phyloP scores from a whole-genome alignment of 2,797 vertebrate genomes.

The Hippopotamyrus pictus region DNA sequence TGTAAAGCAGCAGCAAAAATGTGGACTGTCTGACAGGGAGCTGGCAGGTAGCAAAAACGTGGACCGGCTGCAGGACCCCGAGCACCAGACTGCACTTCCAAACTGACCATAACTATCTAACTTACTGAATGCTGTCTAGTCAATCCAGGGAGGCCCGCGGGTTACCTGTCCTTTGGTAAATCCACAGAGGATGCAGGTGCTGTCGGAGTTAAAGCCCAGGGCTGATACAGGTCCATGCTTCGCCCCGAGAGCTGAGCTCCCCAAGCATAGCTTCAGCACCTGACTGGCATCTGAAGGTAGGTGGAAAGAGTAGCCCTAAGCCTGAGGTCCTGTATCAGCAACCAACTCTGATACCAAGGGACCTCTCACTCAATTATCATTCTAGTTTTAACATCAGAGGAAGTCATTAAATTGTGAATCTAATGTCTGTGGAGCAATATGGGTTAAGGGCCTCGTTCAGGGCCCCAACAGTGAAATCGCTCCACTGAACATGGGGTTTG shows the following conservation, averaged over 20 bases:
- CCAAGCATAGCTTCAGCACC: slow-evolving; percentile 27
- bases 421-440: not conserved
- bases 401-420: not conserved
- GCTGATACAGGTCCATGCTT: slow-evolving; percentile 23
- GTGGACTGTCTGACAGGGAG: not conserved
- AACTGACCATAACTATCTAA: not conserved
- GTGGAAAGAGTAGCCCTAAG: not conserved
- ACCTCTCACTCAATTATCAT: not conserved
- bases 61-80: not conserved
- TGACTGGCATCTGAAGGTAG: slow-evolving; percentile 18
- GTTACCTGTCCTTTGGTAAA: slow-evolving; percentile 25
- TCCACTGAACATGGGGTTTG: not conserved
- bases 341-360: not conserved
- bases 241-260: slow-evolving; percentile 14
- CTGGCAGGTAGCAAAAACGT: not conserved
- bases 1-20: not conserved
- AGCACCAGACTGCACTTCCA: not conserved
- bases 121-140: not conserved
- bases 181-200: slow-evolving; percentile 21
- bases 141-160: not conserved
- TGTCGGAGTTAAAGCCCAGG: slow-evolving; percentile 18
- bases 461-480: not conserved
- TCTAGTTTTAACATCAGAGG: not conserved
- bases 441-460: not conserved
- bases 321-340: not conserved